Base-by-base conservation (phyloP, 2,113 vertebrate genomes). In the Argyrosomus japonicus region DNA sequence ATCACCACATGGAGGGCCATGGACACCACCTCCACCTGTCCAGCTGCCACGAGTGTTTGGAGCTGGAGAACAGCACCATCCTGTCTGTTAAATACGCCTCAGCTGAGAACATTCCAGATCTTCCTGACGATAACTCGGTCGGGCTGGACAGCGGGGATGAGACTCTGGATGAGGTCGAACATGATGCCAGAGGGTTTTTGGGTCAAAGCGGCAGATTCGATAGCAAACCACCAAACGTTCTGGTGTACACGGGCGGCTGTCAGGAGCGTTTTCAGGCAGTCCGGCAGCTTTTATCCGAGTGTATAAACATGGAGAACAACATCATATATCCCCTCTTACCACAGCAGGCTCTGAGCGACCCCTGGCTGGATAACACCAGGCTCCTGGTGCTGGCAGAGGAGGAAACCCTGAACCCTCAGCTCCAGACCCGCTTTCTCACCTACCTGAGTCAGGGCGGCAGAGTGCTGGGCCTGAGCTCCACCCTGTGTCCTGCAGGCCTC, bases 11-110 rank as follows among this genome's bases (percentile, higher is more conserved):
- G 92, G 93, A 94, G 27, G 88, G 83, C 67, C 93, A 93, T 15
- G 89, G 89, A 70, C 93, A 92, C 43, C 96, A 94, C 76, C 93
- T 99, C 43, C 98, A 99, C 81, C 93, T 99, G 4, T 97, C 95
- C 68, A 99, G 96, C 91, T 99, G 98, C 92, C 95, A 94, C 0
- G 98, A 99, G 76, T 99, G 98, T 23, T 88, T 97, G 89, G 95
- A 98, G 77, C 92, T 99, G 5, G 98, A 99, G 84, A 97, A 86
- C 90, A 98, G 96, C 90, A 99, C 98, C 88, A 99, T 99, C 0
- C 96, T 97, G 1, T 98, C 98, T 0, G 96, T 99, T 36, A 96
- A 87, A 80, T 97, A 93, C 27, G 96, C 98, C 1, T 99, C 97
- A 0, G 95, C 90, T 0, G 97, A 99, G 79, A 95, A 97, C 93